These are phyloP conservation scores for Apomyelois bistriatella DNA, from an alignment of 2,888 invertebrate species.

Conservation along the genomic window DNA sequence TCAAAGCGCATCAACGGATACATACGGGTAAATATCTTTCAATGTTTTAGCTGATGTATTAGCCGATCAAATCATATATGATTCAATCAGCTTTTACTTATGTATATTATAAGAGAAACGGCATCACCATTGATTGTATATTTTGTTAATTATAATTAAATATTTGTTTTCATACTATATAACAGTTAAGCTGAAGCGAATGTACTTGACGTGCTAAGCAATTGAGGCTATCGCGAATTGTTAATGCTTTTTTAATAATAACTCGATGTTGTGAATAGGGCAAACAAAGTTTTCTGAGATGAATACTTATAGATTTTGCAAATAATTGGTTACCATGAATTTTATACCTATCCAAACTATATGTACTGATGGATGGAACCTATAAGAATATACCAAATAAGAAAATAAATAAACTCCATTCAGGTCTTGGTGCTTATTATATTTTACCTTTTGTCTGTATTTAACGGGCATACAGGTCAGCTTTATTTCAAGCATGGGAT, in stretches of 20 bases:
- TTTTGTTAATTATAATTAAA: neutral
- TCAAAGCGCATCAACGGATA: slow-evolving; percentile 98
- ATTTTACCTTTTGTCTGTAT: too few species aligned
- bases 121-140: slow-evolving; percentile 23
- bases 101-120: neutral
- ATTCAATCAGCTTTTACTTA: neutral
- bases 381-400: too few species aligned
- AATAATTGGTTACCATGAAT: too few species aligned
- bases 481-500: too few species aligned
- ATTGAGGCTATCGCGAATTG: neutral
- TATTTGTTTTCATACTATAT: neutral
- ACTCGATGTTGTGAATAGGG: neutral
- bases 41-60: too few species aligned
- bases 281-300: neutral
- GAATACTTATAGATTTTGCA: too few species aligned
- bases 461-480: too few species aligned
- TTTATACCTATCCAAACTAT: too few species aligned
- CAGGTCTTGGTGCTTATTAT: too few species aligned
- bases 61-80: too few species aligned
- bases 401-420: too few species aligned
- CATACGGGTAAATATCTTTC: slow-evolving; percentile 90
- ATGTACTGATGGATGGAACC: too few species aligned
- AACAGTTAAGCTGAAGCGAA: neutral
- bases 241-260: neutral
- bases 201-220: neutral